Percentiles rank a stretch among this genome's conserved stretches.
phyloP scores from a whole-genome alignment of 1,140 invertebrate genomes.

The Lutraria rhynchaena region DNA sequence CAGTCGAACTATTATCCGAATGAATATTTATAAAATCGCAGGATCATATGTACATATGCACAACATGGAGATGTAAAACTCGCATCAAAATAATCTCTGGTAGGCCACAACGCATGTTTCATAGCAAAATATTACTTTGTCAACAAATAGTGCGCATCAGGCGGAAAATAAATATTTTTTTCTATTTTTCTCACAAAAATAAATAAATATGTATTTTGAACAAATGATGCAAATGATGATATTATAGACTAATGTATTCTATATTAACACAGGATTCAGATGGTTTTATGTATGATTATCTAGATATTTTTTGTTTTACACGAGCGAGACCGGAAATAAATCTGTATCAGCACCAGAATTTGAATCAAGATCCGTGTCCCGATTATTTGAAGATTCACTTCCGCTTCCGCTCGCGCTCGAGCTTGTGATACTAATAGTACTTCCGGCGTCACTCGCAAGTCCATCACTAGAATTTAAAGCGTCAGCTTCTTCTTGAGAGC shows the following conservation, averaged over 20 bases:
- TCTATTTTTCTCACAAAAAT: slow-evolving; percentile 35
- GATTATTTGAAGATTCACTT: slow-evolving; percentile 52
- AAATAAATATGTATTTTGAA: slow-evolving; percentile 47
- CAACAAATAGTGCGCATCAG: slow-evolving; percentile 1
- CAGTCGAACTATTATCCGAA: background rate
- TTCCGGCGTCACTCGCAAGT: slow-evolving; percentile 35
- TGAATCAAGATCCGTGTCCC: slow-evolving; percentile 49
- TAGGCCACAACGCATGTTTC: slow-evolving; percentile 21
- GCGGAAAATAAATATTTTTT: slow-evolving; percentile 40
- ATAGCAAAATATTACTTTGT: slow-evolving; percentile 30
- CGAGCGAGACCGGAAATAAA: slow-evolving; percentile 24
- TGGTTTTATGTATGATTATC: background rate
- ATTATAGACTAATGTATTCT: background rate
- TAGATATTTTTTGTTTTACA: slow-evolving; percentile 8
- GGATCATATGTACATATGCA: background rate
- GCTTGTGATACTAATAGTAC: slow-evolving; percentile 8
- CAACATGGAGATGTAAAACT: background rate
- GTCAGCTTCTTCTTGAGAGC: slow-evolving; percentile 13
- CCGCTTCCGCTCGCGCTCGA: slow-evolving; percentile 36
- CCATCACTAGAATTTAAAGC: slow-evolving; percentile 37
- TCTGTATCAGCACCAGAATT: slow-evolving; percentile 58
- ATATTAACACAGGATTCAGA: background rate
- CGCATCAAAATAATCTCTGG: slow-evolving; percentile 18
- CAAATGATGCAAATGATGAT: background rate
- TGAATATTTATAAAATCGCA: slow-evolving; percentile 3